Conservation (phyloP, 2,113 vertebrate genomes). For the Ophthalmolycus amberensis region DNA sequence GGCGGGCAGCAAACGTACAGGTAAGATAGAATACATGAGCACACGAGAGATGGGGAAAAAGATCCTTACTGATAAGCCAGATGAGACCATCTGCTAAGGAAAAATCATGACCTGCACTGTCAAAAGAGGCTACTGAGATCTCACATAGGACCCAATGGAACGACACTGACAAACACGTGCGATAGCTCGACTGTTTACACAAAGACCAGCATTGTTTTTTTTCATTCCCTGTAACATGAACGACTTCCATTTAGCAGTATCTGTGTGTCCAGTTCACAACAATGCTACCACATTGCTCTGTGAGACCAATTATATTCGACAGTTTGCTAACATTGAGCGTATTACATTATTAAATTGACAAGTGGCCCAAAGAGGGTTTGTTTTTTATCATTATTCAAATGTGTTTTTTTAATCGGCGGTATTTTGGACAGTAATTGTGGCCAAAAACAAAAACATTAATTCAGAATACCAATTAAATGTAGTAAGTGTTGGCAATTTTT, state of each 20-base stretch:
- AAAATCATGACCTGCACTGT: slow-evolving; percentile 34
- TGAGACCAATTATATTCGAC: slow-evolving; percentile 51
- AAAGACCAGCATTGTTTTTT: slow-evolving; percentile 17
- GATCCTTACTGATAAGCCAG: slow-evolving; percentile 45
- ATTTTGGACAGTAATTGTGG: neutral
- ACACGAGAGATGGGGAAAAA: neutral
- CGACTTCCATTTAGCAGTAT: slow-evolving; percentile 2
- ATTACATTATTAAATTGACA: slow-evolving; percentile 38
- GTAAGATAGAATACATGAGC: slow-evolving; percentile 47
- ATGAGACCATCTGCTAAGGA: slow-evolving; percentile 66
- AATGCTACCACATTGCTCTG: slow-evolving; percentile 29
- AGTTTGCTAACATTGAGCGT: slow-evolving; percentile 41
- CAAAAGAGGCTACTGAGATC: slow-evolving; percentile 37
- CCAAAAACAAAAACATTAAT: slow-evolving; percentile 3
- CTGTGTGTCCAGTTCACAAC: neutral
- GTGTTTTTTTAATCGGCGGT: neutral
- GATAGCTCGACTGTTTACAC: slow-evolving; percentile 7
- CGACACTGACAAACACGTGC: slow-evolving; percentile 34
- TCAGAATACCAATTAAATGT: slow-evolving; percentile 46
- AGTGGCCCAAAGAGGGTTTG: neutral
- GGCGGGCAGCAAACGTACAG: slow-evolving; percentile 31
- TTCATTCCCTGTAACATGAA: neutral
- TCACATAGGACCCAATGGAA: slow-evolving; percentile 35
- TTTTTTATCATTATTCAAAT: neutral
- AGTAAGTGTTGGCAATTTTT: slow-evolving; percentile 48